Conservation (phyloP, 37 sponge, comb jelly and placozoan species). For the Aplysina aerophoba region DNA sequence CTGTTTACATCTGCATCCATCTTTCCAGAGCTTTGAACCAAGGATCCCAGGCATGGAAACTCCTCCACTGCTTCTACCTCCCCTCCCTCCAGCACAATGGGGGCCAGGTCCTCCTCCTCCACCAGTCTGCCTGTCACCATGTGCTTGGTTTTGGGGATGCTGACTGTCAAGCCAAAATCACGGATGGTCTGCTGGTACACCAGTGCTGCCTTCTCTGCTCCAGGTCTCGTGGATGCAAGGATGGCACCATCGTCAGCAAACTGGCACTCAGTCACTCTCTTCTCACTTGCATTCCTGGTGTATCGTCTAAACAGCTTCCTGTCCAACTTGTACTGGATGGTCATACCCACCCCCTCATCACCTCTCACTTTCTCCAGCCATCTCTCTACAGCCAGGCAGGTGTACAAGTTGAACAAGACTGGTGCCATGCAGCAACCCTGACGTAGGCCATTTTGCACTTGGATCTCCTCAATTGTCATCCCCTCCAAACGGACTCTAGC, state of each 20-base stretch:
- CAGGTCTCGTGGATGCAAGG: slow-evolving; percentile 23
- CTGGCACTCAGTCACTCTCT: slow-evolving; percentile 6
- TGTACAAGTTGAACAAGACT: background rate
- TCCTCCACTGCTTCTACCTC: slow-evolving; percentile 32
- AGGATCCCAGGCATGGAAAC: slow-evolving; percentile 33
- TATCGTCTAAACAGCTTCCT: slow-evolving; percentile 3
- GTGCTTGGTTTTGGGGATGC: slow-evolving; percentile 30
- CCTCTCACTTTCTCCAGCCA: background rate
- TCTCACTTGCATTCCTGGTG: background rate
- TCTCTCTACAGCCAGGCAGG: slow-evolving; percentile 21
- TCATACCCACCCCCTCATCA: slow-evolving; percentile 3
- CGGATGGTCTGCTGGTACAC: background rate
- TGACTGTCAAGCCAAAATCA: slow-evolving; percentile 33
- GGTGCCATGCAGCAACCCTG: slow-evolving; percentile 31
- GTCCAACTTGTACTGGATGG: background rate
- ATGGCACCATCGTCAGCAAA: slow-evolving; percentile 43
- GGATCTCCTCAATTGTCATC: background rate
- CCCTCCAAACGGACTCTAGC: background rate
- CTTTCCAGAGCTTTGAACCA: slow-evolving; percentile 22
- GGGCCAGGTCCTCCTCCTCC: background rate
- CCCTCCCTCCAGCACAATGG: background rate
- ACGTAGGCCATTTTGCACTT: background rate
- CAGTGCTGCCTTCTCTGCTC: slow-evolving; percentile 22
- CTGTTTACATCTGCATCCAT: slow-evolving; percentile 39
- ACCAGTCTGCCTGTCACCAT: slow-evolving; percentile 37